A percentile compares a stretch with the other conserved stretches of the same genome.
Conservation (phyloP, 2,797 vertebrate species). For the Artibeus jamaicensis region DNA sequence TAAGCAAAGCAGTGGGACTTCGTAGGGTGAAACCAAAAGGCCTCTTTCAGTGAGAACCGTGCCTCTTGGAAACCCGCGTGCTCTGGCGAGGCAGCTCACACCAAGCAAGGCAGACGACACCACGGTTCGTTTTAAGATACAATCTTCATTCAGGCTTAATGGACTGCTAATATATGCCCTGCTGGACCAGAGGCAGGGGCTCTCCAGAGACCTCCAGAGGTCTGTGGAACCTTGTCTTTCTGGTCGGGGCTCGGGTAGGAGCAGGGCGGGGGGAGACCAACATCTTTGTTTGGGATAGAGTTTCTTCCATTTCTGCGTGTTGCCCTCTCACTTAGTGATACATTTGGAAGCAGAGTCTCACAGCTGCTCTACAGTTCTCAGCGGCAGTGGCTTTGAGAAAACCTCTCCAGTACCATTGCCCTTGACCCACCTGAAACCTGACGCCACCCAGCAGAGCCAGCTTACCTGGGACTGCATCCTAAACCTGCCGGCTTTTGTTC, state of each 20-base stretch:
- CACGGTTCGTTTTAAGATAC: background rate
- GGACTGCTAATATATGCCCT: background rate
- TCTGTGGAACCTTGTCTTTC: conserved; percentile 20
- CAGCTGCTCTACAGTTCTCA: background rate
- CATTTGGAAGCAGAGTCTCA: background rate
- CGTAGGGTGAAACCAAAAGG: background rate
- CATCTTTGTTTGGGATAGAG: background rate
- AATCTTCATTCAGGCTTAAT: conserved; percentile 16
- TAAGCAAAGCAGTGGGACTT: background rate
- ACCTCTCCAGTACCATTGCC: background rate
- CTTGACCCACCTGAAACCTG: background rate
- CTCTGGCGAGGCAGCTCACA: background rate
- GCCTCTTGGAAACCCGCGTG: background rate
- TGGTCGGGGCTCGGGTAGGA: background rate
- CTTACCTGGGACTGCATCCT: background rate
- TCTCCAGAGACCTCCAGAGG: background rate
- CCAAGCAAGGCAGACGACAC: background rate
- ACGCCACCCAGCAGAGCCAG: background rate
- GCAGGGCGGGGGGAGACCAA: background rate
- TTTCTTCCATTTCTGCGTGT: background rate
- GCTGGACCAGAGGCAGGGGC: background rate
- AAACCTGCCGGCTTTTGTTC: background rate
- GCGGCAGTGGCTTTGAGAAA: background rate
- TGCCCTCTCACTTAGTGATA: background rate
- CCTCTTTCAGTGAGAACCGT: background rate